A percentile compares a stretch with the other conserved stretches of the same genome.
phyloP scores from a whole-genome alignment of 2,797 vertebrate genomes.

The Sebastes ruberrimus region DNA sequence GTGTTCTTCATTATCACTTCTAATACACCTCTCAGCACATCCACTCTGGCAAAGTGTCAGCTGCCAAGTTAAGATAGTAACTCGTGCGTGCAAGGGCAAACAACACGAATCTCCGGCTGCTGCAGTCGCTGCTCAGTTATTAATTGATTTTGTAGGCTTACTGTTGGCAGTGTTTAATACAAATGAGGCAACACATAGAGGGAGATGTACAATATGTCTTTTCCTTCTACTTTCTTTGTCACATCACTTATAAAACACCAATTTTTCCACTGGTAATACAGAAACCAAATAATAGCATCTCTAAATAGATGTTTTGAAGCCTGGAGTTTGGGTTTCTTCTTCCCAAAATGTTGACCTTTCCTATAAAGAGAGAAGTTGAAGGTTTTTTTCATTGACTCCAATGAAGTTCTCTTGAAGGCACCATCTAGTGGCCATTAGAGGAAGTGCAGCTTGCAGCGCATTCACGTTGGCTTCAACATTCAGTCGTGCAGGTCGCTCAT shows the following conservation, averaged over 20 bases:
- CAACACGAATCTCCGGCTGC: slow-evolving; percentile 35
- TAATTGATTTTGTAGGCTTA: slow-evolving; percentile 47
- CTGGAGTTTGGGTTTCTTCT: no score
- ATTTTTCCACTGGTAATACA: not conserved
- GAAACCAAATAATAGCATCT: no score
- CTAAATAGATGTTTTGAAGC: no score
- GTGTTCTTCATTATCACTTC: slow-evolving; percentile 83
- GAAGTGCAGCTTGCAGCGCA: not conserved
- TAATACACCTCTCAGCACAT: slow-evolving; percentile 82
- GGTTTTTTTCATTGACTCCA: no score
- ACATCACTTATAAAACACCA: not conserved
- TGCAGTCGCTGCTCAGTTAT: slow-evolving; percentile 3
- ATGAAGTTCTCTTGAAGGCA: no score
- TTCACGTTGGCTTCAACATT: not conserved
- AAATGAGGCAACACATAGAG: not conserved
- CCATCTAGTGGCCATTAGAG: no score
- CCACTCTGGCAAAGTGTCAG: slow-evolving; percentile 75
- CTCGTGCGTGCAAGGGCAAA: slow-evolving; percentile 49
- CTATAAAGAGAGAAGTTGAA: no score
- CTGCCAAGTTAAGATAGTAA: slow-evolving; percentile 61
- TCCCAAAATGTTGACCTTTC: no score
- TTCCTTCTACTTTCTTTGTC: not conserved
- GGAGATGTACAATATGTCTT: not conserved
- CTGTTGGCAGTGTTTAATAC: slow-evolving; percentile 2
- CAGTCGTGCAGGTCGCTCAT: not conserved